These are phyloP conservation scores for Phengaris alcon DNA, from an alignment of 2,888 invertebrate genomes.

Conservation along the genomic window DNA sequence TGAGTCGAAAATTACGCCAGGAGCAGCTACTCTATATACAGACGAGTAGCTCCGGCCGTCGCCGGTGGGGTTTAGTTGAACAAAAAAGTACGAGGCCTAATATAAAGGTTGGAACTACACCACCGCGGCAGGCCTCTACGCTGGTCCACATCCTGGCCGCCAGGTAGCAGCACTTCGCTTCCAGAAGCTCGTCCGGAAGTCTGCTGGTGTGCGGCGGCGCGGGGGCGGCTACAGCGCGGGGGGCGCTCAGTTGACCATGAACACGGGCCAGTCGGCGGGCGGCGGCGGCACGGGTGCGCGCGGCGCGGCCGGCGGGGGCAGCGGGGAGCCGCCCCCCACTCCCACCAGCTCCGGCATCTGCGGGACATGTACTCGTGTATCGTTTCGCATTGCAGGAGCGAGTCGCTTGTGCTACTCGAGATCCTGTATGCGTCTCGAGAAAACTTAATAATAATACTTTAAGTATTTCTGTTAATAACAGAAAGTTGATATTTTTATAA, in stretches of 20 bases:
- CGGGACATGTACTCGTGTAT: not conserved
- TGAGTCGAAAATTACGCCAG: not conserved
- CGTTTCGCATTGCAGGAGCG: too few species aligned
- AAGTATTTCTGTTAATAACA: too few species aligned
- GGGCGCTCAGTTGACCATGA: conserved; percentile 63
- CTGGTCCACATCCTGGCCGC: not conserved
- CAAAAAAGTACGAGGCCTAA: not conserved
- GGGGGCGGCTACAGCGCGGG: not conserved
- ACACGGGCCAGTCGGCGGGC: conserved; percentile 74
- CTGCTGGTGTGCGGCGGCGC: not conserved
- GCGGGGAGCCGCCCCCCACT: conserved; percentile 69
- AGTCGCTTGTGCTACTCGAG: too few species aligned
- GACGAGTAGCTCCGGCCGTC: not conserved
- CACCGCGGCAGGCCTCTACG: not conserved
- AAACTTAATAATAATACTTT: too few species aligned
- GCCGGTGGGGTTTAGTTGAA: not conserved
- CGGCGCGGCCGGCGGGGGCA: conserved; percentile 66
- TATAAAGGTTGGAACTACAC: not conserved
- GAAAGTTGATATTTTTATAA: too few species aligned
- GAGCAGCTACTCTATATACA: not conserved
- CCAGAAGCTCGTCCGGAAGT: not conserved
- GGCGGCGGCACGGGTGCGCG: conserved; percentile 66
- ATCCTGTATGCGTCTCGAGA: too few species aligned
- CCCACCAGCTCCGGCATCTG: conserved; percentile 72
- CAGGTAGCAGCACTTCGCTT: not conserved